Percentiles rank a stretch among this genome's conserved stretches.
These are phyloP conservation scores for Tragelaphus strepsiceros DNA, from an alignment of 2,113 vertebrate genomes.

Conservation along the genomic window DNA sequence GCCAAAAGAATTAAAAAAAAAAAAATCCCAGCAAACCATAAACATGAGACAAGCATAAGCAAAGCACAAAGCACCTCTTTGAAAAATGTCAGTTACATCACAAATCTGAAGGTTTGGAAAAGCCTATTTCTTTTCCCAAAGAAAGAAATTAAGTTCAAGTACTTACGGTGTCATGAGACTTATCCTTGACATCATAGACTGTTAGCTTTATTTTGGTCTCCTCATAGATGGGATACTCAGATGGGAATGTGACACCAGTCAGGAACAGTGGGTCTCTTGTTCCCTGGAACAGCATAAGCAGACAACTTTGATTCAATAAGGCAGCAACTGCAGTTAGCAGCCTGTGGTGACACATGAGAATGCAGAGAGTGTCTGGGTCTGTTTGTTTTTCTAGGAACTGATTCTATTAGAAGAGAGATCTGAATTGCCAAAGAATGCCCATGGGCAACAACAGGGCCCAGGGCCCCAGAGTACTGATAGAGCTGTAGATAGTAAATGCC, in stretches of 20 bases:
- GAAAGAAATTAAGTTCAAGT: slow-evolving; percentile 38
- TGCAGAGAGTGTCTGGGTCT: not conserved
- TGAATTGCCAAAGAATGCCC: not conserved
- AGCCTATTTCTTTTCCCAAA: not conserved
- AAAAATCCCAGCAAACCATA: not conserved
- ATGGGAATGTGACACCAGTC: slow-evolving; percentile 94
- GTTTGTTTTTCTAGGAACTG: slow-evolving; percentile 52
- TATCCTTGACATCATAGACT: slow-evolving; percentile 97
- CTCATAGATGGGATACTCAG: slow-evolving; percentile 90
- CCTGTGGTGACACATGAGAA: not conserved
- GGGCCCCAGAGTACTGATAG: not conserved
- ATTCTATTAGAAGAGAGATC: slow-evolving; percentile 25
- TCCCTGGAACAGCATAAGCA: slow-evolving; percentile 86
- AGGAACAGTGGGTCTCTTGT: slow-evolving; percentile 96
- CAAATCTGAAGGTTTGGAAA: not conserved
- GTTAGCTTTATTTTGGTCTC: slow-evolving; percentile 95
- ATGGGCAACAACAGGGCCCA: not conserved
- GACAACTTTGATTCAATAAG: slow-evolving; percentile 76
- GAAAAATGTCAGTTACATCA: not conserved
- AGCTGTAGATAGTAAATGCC: not conserved
- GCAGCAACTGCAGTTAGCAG: slow-evolving; percentile 78
- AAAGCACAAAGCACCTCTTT: not conserved
- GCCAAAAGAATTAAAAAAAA: slow-evolving; percentile 12
- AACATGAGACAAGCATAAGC: not conserved
- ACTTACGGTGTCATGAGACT: slow-evolving; percentile 92